Percentiles rank a stretch among this genome's conserved stretches.
Conservation (phyloP, 2,888 invertebrate genomes). For the Linnaemya vulpina region DNA sequence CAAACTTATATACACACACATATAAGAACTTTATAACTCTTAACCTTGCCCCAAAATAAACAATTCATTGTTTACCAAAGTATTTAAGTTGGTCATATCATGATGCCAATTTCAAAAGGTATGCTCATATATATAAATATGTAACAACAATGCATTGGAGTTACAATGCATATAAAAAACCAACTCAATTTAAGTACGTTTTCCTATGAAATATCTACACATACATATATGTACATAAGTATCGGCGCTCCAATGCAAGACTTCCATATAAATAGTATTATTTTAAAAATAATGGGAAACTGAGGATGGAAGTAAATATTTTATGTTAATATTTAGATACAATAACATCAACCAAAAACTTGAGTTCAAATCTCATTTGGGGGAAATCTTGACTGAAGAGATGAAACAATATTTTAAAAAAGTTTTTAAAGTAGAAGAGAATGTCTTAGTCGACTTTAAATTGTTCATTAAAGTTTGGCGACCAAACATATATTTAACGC, state of each 20-base stretch:
- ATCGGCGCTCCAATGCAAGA: too few relatives aligned
- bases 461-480: too few relatives aligned
- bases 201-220: not conserved
- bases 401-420: not conserved
- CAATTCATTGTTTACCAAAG: conserved; percentile 53
- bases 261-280: too few relatives aligned
- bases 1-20: conserved; percentile 26
- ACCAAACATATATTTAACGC: too few relatives aligned
- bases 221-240: too few relatives aligned
- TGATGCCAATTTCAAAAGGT: conserved; percentile 31
- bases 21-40: conserved; percentile 41
- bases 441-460: too few relatives aligned
- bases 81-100: conserved; percentile 40
- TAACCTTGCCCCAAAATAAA: conserved; percentile 57
- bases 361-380: conserved; percentile 59
- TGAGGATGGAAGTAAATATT: conserved; percentile 32
- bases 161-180: conserved; percentile 25
- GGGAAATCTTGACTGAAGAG: conserved; percentile 23
- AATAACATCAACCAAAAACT: conserved; percentile 41
- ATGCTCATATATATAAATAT: conserved; percentile 4
- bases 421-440: too few relatives aligned
- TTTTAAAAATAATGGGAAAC: conserved; percentile 1
- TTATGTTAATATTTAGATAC: conserved; percentile 37
- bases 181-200: conserved; percentile 2
- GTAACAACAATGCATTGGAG: conserved; percentile 14